Evolutionary conservation across 2,797 vertebrate species (phyloP).

Genomic region (Uromys caudimaculatus): DNA sequence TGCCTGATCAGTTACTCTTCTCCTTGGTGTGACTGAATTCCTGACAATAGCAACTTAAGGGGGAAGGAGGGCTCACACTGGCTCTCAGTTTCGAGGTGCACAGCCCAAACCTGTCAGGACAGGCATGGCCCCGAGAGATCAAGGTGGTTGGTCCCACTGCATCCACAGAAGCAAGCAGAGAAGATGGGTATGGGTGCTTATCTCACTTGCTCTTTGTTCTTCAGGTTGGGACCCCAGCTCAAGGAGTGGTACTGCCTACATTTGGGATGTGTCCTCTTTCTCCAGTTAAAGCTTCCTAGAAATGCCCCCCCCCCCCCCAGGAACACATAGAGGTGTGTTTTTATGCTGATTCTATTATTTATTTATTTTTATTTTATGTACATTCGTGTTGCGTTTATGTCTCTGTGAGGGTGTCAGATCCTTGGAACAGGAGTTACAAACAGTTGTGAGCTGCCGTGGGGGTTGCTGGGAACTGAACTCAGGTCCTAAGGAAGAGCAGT

Average conservation of each 20-base stretch:
- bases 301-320: too few species aligned
- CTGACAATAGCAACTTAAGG: background rate
- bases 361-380: background rate
- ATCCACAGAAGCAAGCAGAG: background rate
- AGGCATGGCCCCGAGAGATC: background rate
- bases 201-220: background rate
- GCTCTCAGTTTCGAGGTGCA: background rate
- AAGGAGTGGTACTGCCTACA: too few species aligned
- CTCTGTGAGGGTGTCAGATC: background rate
- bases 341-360: too few species aligned
- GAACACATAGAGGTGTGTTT: background rate
- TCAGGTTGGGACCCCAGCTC: background rate
- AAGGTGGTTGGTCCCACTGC: background rate
- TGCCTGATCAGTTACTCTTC: background rate
- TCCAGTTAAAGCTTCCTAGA: background rate
- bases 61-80: background rate
- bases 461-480: background rate
- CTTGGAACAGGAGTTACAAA: background rate
- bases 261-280: too few species aligned
- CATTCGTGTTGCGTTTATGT: background rate
- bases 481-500: background rate
- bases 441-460: background rate
- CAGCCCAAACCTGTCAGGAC: too few species aligned
- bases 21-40: background rate
- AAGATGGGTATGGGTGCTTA: accelerated